phyloP scores from a whole-genome alignment of 2,113 vertebrate species.

The Nannobrachium achirus region DNA sequence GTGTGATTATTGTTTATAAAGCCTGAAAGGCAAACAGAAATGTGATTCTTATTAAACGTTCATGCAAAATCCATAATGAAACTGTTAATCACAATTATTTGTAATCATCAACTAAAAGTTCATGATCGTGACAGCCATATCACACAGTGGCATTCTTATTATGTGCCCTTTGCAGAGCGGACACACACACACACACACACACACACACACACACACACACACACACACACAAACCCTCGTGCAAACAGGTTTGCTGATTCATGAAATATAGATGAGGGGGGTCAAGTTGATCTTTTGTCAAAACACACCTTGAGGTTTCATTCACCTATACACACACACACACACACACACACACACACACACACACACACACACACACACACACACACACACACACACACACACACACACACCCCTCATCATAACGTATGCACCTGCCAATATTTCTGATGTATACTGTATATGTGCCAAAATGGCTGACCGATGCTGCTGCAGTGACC shows the following conservation, averaged over 20 bases:
- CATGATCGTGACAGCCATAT: neutral
- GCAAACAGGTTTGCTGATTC: slow-evolving; percentile 50
- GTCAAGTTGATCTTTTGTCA: too few species aligned
- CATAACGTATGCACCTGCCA: slow-evolving; percentile 12
- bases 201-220: slow-evolving; percentile 5
- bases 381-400: too few species aligned
- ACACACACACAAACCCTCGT: neutral
- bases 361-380: too few species aligned
- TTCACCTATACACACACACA: slow-evolving; percentile 27
- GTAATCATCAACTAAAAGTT: neutral
- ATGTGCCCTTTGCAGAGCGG: slow-evolving; percentile 36
- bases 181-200: too few species aligned
- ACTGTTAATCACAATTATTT: too few species aligned
- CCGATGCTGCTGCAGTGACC: slow-evolving; percentile 45
- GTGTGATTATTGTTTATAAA: too few species aligned
- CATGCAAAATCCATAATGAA: too few species aligned
- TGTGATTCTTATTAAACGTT: too few species aligned
- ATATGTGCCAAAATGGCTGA: slow-evolving; percentile 34
- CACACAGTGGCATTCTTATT: slow-evolving; percentile 15
- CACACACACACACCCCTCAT: too few species aligned
- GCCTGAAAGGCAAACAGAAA: too few species aligned
- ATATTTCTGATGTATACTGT: slow-evolving; percentile 21
- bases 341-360: too few species aligned
- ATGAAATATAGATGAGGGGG: slow-evolving; percentile 50
- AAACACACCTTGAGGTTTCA: slow-evolving; percentile 39